These are phyloP conservation scores for Peromyscus maniculatus DNA, from an alignment of 2,113 vertebrate genomes.

Conservation along the genomic window DNA sequence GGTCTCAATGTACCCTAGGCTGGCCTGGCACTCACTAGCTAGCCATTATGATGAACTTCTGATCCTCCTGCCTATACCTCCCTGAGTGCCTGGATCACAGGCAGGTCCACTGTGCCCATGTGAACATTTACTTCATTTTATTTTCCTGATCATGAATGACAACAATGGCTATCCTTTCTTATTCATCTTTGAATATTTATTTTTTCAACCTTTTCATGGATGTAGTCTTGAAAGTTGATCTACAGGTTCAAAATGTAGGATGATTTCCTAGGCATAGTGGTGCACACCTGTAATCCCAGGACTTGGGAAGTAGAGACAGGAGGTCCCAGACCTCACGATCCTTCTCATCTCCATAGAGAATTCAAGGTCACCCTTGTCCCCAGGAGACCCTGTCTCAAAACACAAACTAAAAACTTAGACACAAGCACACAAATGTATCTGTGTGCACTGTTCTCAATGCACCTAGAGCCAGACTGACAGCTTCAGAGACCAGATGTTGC, in stretches of 20 bases:
- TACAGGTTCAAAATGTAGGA: background rate
- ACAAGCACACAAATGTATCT: no score
- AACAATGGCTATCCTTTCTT: background rate
- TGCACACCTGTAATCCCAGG: background rate
- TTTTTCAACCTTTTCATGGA: background rate
- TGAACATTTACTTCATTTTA: background rate
- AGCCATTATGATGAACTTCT: no score
- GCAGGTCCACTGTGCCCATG: accelerated
- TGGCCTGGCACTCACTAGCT: background rate
- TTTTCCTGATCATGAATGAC: background rate
- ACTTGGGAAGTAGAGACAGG: background rate
- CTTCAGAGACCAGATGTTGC: background rate
- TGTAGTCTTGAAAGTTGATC: background rate
- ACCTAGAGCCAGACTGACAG: background rate
- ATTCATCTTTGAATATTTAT: background rate
- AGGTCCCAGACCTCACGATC: background rate
- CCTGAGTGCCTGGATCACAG: background rate
- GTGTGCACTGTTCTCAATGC: background rate
- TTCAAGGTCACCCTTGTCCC: background rate
- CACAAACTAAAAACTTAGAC: background rate
- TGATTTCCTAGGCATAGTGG: background rate
- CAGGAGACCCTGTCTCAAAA: background rate
- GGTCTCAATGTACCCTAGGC: background rate
- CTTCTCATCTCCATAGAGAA: background rate
- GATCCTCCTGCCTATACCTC: background rate